A percentile compares a stretch with the other conserved stretches of the same genome.
Conservation (phyloP, 2,888 invertebrate species). For the Linnaemya vulpina region DNA sequence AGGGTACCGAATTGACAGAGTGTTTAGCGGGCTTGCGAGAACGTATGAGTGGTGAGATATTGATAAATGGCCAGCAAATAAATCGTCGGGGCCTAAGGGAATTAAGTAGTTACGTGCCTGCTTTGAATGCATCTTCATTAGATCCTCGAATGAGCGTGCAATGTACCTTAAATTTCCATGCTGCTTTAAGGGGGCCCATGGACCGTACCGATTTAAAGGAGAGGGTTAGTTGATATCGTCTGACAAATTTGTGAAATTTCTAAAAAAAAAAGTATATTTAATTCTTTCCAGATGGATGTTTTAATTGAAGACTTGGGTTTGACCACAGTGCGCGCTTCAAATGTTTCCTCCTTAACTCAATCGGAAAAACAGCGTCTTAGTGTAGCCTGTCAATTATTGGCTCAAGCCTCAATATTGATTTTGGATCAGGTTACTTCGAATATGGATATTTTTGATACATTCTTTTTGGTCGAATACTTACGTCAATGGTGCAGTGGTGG, state of each 20-base stretch:
- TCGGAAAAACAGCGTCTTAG: slow-evolving; percentile 94
- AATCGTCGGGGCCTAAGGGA: slow-evolving; percentile 88
- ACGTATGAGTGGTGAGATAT: slow-evolving; percentile 89
- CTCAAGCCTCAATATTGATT: slow-evolving; percentile 93
- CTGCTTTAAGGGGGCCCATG: slow-evolving; percentile 85
- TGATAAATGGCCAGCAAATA: slow-evolving; percentile 93
- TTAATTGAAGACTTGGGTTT: slow-evolving; percentile 95
- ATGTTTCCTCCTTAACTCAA: slow-evolving; percentile 92
- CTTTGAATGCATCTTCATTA: slow-evolving; percentile 80
- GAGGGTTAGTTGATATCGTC: slow-evolving; percentile 84
- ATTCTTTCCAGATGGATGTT: slow-evolving; percentile 88
- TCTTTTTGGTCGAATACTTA: slow-evolving; percentile 96
- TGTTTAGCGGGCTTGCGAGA: slow-evolving; percentile 90
- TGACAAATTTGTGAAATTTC: not conserved
- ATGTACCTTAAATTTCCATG: slow-evolving; percentile 93
- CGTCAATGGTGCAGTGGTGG: slow-evolving; percentile 91
- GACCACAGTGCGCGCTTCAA: slow-evolving; percentile 93
- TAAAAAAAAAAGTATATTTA: no score
- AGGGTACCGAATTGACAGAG: slow-evolving; percentile 93
- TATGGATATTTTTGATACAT: slow-evolving; percentile 96
- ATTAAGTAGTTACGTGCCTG: slow-evolving; percentile 85
- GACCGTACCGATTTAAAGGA: slow-evolving; percentile 87
- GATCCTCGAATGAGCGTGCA: slow-evolving; percentile 93
- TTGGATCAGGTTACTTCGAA: slow-evolving; percentile 90
- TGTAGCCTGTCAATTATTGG: slow-evolving; percentile 93